Conservation (phyloP, 2,113 vertebrate genomes). For the Lepidothrix coronata region DNA sequence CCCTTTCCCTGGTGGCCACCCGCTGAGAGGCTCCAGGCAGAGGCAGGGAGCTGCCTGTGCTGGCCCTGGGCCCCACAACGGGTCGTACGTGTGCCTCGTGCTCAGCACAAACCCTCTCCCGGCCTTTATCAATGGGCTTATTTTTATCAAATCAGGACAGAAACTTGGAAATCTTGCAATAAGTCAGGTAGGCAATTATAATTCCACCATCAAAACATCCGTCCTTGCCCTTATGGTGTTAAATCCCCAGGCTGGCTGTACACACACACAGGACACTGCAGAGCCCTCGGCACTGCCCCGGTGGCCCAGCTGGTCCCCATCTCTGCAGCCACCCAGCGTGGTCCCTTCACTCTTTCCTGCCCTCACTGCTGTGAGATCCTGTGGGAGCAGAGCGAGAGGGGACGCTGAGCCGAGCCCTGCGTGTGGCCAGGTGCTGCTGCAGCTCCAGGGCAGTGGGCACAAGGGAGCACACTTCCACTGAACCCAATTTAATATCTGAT, state of each 20-base stretch:
- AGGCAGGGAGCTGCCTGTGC: background rate
- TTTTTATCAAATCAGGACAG: background rate
- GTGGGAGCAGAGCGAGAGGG: background rate
- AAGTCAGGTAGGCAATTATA: background rate
- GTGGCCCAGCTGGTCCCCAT: fast-evolving
- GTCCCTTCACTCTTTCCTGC: background rate
- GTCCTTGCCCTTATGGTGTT: background rate
- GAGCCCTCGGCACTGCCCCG: background rate
- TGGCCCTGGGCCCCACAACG: fast-evolving
- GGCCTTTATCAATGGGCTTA: background rate
- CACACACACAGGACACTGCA: fast-evolving
- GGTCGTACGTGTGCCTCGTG: fast-evolving
- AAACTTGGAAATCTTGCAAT: background rate
- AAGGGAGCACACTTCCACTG: background rate
- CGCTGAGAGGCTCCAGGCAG: background rate
- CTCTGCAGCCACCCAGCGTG: fast-evolving
- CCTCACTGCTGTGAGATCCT: background rate
- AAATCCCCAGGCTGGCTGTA: fast-evolving
- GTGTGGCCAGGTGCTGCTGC: fast-evolving
- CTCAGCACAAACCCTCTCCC: background rate
- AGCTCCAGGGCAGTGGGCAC: background rate
- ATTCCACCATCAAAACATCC: background rate
- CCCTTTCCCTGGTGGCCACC: background rate
- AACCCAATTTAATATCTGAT: background rate
- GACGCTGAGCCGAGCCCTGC: background rate